Evolutionary conservation across 2,113 vertebrate genomes (phyloP), one percentile per base, ranked within the genome.

Genomic region (Morone chrysops): DNA sequence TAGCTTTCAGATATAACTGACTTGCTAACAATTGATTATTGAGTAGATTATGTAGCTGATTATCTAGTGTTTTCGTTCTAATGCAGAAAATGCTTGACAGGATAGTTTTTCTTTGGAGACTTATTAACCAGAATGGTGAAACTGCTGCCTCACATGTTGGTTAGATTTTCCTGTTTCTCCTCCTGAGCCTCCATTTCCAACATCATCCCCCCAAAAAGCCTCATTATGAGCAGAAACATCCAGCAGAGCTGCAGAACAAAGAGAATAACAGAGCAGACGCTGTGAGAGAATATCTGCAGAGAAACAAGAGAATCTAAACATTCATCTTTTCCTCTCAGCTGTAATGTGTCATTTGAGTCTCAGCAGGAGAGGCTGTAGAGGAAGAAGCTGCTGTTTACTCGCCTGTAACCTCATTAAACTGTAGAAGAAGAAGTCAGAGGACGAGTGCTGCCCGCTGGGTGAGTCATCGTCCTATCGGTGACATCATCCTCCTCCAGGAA

Each of bases 331-430:
- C 31, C 25, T 48, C 38, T 63, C n/a, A 41, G 8, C 41, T 67
- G 31, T 59, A 76, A 76, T 57, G 60, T 75, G 81, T 77, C 73
- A 48, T 65, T 70, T 57, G 31, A 65, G 43, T 77, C 73, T 50
- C 80, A 77, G 73, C 50, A 82, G 73, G 60, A 77, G 5, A 9
- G 43, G 43, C 43, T 45, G 43, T 12, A 45, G 67, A 41, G 41
- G 74, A 51, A 13, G 31, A 50, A n/a, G 70, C 31, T 50, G 70
- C 57, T 17, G 73, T 63, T 63, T 56, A 61, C 36, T 67, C 8
- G 4, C 38, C 51, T 43, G 69, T 43, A 38, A 56, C 41, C 68
- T 76, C 59, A 82, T 82, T 70, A 82, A 47, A 65, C 18, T 20
- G 57, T 73, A 82, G 80, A 69, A 47, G 63, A 70, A 70, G 38